Evolutionary conservation across 2,113 vertebrate species (phyloP).

Genomic region (Perca flavescens): DNA sequence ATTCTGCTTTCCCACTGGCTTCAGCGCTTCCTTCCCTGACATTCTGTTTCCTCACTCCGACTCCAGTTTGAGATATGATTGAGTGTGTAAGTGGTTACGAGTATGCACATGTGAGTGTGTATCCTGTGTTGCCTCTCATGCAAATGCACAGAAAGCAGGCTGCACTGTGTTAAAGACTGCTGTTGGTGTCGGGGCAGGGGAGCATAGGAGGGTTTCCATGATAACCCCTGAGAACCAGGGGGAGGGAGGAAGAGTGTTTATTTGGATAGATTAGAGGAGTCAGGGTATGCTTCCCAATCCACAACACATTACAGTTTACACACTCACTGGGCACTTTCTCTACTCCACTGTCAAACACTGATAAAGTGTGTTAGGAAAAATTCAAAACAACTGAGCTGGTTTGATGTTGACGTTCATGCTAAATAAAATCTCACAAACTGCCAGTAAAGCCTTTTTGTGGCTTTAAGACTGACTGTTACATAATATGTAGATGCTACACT

Average conservation of each 20-base stretch:
- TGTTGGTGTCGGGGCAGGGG: constrained; percentile 55
- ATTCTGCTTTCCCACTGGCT: constrained; percentile 69
- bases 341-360: constrained; percentile 32
- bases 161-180: constrained; percentile 56
- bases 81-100: constrained; percentile 51
- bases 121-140: constrained; percentile 69
- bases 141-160: constrained; percentile 48
- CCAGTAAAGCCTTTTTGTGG: neutral
- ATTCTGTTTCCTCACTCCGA: constrained; percentile 78
- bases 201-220: constrained; percentile 53
- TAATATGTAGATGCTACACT: neutral
- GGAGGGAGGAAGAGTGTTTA: constrained; percentile 71
- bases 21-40: constrained; percentile 77
- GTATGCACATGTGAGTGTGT: constrained; percentile 47
- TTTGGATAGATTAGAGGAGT: constrained; percentile 76
- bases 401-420: neutral
- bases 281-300: constrained; percentile 57
- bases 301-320: constrained; percentile 34
- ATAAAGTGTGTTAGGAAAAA: constrained; percentile 40
- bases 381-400: neutral
- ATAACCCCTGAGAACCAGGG: constrained; percentile 70
- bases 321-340: constrained; percentile 56
- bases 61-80: constrained; percentile 68
- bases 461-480: neutral
- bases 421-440: neutral